phyloP scores from a whole-genome alignment of 2,888 invertebrate genomes.

The Loripinus fragilis region DNA sequence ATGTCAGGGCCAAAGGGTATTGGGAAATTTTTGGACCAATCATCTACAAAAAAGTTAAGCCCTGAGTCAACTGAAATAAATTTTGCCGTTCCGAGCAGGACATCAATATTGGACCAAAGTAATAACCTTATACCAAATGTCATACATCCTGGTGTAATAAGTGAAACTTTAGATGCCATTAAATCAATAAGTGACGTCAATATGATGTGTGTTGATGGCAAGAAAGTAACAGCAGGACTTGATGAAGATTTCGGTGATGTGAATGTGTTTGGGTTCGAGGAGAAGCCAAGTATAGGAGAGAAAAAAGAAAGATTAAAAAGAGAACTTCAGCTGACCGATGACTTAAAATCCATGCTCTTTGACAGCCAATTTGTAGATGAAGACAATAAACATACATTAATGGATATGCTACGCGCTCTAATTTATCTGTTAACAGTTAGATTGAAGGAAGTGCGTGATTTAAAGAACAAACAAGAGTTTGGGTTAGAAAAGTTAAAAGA shows the following conservation, averaged over 20 bases:
- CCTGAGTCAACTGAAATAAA: neutral
- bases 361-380: no score
- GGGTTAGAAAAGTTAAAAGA: slow-evolving; percentile 36
- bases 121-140: neutral
- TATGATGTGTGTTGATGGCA: neutral
- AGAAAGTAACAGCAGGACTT: neutral
- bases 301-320: neutral
- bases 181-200: neutral
- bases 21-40: no score
- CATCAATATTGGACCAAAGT: neutral
- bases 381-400: no score
- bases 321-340: neutral
- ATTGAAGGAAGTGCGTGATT: slow-evolving; percentile 22
- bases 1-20: no score
- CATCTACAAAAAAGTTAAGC: neutral
- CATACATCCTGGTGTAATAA: neutral
- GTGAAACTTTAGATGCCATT: neutral
- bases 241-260: neutral
- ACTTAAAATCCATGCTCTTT: no score
- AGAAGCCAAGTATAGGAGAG: neutral
- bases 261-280: neutral
- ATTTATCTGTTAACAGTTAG: neutral
- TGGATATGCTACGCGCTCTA: neutral
- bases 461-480: slow-evolving; percentile 25
- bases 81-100: neutral